phyloP scores from a whole-genome alignment of 1,140 invertebrate species.

The Brachionus plicatilis region DNA sequence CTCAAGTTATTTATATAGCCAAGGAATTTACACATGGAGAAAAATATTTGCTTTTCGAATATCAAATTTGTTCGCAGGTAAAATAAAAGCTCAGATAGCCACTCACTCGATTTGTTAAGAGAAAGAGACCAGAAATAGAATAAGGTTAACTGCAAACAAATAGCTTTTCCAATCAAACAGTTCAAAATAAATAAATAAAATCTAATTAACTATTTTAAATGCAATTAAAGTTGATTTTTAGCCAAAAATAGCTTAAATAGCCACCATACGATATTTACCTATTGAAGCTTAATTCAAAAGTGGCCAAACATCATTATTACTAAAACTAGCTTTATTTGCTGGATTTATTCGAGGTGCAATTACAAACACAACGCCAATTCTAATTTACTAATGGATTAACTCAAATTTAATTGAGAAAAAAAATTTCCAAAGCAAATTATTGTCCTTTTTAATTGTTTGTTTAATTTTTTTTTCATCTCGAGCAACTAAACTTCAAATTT shows the following conservation, averaged over 20 bases:
- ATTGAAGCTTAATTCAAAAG: background rate
- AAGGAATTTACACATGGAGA: conserved; percentile 3
- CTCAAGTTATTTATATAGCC: background rate
- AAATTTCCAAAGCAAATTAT: background rate
- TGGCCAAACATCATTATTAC: background rate
- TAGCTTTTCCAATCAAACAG: background rate
- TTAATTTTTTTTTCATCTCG: background rate
- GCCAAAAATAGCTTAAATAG: background rate
- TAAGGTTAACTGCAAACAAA: background rate
- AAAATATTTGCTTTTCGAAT: background rate
- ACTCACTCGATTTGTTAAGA: background rate
- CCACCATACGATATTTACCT: background rate
- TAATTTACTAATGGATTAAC: background rate
- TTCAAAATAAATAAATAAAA: background rate
- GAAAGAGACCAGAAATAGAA: background rate
- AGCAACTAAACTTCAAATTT: background rate
- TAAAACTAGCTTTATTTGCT: background rate
- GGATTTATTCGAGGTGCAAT: background rate
- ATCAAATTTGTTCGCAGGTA: background rate
- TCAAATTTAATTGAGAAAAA: background rate
- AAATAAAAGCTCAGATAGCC: background rate
- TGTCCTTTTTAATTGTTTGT: background rate
- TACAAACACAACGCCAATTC: background rate
- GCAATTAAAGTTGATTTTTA: background rate
- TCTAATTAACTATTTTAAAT: conserved; percentile 3